phyloP scores from a whole-genome alignment of 1,140 invertebrate species.

The Dinothrombium tinctorium region DNA sequence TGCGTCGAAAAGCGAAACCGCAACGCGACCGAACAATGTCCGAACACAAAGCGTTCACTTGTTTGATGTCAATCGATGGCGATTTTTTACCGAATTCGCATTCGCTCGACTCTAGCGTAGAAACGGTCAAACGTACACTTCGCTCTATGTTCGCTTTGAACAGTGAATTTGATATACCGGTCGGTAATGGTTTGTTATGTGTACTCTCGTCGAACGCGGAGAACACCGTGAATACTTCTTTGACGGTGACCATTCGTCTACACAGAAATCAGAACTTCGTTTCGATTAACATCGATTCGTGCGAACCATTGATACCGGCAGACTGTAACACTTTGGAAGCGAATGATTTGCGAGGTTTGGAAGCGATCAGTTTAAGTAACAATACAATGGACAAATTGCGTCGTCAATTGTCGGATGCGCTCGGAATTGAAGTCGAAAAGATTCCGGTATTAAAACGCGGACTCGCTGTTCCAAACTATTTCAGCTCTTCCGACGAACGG shows the following conservation, averaged over 20 bases:
- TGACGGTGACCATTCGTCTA: not conserved
- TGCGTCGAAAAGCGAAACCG: no score
- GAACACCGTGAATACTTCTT: no score
- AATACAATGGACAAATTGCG: not conserved
- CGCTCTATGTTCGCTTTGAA: no score
- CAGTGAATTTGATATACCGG: no score
- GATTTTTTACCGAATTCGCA: no score
- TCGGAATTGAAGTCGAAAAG: constrained; percentile 13
- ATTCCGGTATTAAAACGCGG: constrained; percentile 16
- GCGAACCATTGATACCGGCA: not conserved
- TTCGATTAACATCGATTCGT: not conserved
- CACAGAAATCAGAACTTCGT: not conserved
- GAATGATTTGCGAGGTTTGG: not conserved
- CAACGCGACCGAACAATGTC: no score
- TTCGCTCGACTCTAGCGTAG: no score
- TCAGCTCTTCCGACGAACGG: constrained; percentile 47
- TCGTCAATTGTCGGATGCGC: not conserved
- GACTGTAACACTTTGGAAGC: not conserved
- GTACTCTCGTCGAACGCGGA: no score
- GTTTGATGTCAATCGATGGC: no score
- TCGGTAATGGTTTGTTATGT: no score
- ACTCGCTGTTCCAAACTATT: constrained; percentile 15
- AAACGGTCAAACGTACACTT: no score
- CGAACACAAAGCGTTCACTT: no score
- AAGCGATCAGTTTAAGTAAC: not conserved